Evolutionary conservation across 2,113 vertebrate genomes (phyloP), one percentile per base, ranked within the genome.

Genomic region (Phrynocephalus versicolor): DNA sequence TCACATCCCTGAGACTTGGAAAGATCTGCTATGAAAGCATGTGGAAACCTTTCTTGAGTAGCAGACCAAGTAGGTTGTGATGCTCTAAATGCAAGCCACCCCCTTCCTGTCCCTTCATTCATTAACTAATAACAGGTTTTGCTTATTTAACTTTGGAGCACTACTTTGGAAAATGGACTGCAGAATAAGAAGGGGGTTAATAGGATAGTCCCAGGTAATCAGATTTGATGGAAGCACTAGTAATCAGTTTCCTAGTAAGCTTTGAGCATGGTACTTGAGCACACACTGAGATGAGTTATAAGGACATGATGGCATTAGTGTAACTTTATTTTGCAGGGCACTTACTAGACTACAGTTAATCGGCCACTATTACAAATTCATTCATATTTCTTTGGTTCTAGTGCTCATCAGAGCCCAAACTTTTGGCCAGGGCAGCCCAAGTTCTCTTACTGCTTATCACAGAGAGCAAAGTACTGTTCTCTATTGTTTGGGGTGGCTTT

Each of bases 151-250:
- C 64, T 81, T 78, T 69, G 79, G 67, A 86, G 55, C 78, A 87
- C 39, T 77, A 45, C 82, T 89, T 85, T 88, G 88, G 82, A 75
- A 93, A 93, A 88, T 86, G 88, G 45, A 64, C 57, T 45, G 78
- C 88, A 0, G 82, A 90, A 92, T 85, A 88, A 90, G 92, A 93
- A 85, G 35, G 18, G 71, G 70, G 69, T 83, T 67, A 79, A 89
- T 85, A 81, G 82, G 78, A 85, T 84, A 69, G 82, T 55, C 37
- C 45, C 60, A 58, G 62, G 58, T 88, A 88, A 80, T 84, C 82
- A 73, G 82, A 64, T 85, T 90, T 88, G 73, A 71, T 90, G 83
- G 82, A 88, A 85, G 51, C 13, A 84, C 0, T 77, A 72, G 41
- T 86, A 83, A 89, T 89, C 81, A 30, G n/a, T 85, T 92, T 91